Percentiles rank a stretch among this genome's conserved stretches.
Conservation (phyloP, 1,140 invertebrate genomes). For the Drosophila bocqueti region DNA sequence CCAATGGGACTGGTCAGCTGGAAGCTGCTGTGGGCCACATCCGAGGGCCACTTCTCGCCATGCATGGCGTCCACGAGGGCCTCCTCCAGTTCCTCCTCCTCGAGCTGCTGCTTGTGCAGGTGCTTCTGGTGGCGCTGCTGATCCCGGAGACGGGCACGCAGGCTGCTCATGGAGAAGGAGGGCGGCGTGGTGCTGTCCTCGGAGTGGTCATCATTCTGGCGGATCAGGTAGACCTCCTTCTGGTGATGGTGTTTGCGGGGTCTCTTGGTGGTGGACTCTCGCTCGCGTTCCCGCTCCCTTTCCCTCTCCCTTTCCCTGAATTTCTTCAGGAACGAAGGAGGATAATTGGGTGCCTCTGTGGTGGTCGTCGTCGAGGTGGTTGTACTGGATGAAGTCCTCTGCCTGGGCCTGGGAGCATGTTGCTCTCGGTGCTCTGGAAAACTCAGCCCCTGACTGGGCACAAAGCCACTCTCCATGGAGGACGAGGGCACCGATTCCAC, state of each 20-base stretch:
- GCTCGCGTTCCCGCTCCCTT: slow-evolving; percentile 25
- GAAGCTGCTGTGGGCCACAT: slow-evolving; percentile 61
- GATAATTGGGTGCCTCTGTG: slow-evolving; percentile 77
- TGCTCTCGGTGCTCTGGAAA: slow-evolving; percentile 2
- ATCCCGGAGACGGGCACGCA: slow-evolving; percentile 67
- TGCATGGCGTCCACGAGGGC: slow-evolving; percentile 64
- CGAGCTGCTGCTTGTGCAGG: slow-evolving; percentile 50
- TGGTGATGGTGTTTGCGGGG: slow-evolving; percentile 45
- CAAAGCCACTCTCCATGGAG: slow-evolving; percentile 70
- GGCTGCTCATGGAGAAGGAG: slow-evolving; percentile 61
- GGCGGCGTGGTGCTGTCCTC: slow-evolving; percentile 35
- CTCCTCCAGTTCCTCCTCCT: slow-evolving; percentile 65
- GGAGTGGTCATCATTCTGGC: slow-evolving; percentile 9
- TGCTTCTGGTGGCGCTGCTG: slow-evolving; percentile 59
- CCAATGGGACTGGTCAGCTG: slow-evolving; percentile 74
- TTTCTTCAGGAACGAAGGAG: slow-evolving; percentile 65
- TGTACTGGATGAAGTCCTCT: slow-evolving; percentile 9
- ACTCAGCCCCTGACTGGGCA: slow-evolving; percentile 50
- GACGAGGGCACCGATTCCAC: slow-evolving; percentile 39
- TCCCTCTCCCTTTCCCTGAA: slow-evolving; percentile 56
- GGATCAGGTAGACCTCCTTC: slow-evolving; percentile 41
- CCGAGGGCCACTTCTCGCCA: slow-evolving; percentile 69
- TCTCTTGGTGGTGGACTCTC: slow-evolving; percentile 17
- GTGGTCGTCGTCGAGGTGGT: slow-evolving; percentile 45
- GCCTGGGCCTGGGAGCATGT: slow-evolving; percentile 22